phyloP scores from a whole-genome alignment of 2,888 invertebrate species.

The Harmothoe impar region DNA sequence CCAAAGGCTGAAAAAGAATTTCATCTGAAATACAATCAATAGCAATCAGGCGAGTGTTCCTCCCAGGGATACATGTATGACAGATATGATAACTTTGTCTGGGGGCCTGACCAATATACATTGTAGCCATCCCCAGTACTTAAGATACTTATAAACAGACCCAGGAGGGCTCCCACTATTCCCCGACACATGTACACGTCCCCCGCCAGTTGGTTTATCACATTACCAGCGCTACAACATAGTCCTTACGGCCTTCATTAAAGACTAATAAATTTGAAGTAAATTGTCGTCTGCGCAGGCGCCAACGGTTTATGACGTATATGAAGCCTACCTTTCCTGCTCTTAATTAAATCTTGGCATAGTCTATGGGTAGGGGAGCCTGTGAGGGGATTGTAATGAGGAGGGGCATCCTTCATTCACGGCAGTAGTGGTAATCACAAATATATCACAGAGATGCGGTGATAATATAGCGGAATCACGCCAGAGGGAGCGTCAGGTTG shows the following conservation, averaged over 20 bases:
- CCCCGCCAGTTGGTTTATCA: conserved; percentile 6
- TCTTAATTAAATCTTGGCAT: conserved; percentile 1
- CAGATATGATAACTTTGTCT: too few species aligned
- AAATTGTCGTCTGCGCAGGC: background rate
- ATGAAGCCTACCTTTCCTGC: background rate
- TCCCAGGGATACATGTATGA: too few species aligned
- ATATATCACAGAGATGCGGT: background rate
- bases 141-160: too few species aligned
- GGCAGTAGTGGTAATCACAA: background rate
- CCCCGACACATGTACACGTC: background rate
- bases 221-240: background rate
- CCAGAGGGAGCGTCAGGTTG: background rate
- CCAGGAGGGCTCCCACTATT: too few species aligned
- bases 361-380: background rate
- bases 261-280: conserved; percentile 21
- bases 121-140: too few species aligned
- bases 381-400: background rate
- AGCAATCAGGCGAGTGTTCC: too few species aligned
- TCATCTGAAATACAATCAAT: too few species aligned
- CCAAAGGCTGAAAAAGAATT: too few species aligned
- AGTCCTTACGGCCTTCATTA: conserved; percentile 15
- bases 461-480: background rate
- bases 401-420: background rate
- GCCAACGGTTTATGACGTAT: background rate
- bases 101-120: too few species aligned